Base-by-base conservation (phyloP, 2,797 vertebrate species). In the Enteromius viviparus region DNA sequence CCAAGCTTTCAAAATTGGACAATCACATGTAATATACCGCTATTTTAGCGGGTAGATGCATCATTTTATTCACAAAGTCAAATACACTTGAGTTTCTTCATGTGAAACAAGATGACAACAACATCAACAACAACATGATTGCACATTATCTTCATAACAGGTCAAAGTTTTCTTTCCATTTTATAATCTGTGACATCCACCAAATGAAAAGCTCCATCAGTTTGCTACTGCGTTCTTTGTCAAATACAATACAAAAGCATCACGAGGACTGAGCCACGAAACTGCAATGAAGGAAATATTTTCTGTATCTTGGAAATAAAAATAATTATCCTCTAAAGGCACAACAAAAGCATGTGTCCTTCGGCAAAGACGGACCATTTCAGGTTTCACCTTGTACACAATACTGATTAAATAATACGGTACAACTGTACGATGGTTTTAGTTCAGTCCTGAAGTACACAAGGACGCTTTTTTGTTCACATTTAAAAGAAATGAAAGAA, bases 41-140 rank as follows among this genome's bases (percentile, higher is more conserved):
- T 47, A 11, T 78, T 85, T 72, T 3, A 15, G 29, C 7, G 21
- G 6, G 19, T 34, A 55, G 65, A 82, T 1, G 1, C 10, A 69
- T 5, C 11, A 53, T 64, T 87, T 88, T 80, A 88, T 87, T 87
- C 65, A 77, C 76, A 71, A 68, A 66, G 62, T 6, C 65, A 80
- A 76, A 76, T n/a, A 76, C 76, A 68, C 26, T 34, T n/a, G 14
- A 76, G 53, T 32, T 62, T 77, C 26, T 55, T 49, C 55, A 69
- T 81, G 12, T 26, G n/a, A 84, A 40, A 86, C 26, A 75, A 75
- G 23, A 69, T 66, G 47, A 77, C 47, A 81, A 51, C 34, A 12
- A 87, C 62, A 69, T 64, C 19, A 78, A 40, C 29, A 42, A 12
- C 40, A 53, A 37, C 26, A 65, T 32, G 40, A 78, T 32, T 14